These are phyloP conservation scores for Acyrthosiphon pisum DNA, from an alignment of 1,140 invertebrate species.

Conservation along the genomic window DNA sequence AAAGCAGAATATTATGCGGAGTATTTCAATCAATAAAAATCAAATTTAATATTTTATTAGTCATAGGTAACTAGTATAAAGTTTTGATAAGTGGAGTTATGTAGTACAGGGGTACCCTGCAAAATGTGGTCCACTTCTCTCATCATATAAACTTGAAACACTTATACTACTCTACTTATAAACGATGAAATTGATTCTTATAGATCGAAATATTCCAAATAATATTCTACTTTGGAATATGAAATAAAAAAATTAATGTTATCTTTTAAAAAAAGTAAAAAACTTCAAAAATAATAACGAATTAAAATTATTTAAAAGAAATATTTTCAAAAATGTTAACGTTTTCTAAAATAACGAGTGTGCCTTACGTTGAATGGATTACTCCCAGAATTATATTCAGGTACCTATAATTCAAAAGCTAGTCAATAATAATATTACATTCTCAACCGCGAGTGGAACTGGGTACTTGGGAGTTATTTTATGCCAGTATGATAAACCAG, in stretches of 20 bases:
- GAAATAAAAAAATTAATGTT: background rate
- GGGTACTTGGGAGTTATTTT: background rate
- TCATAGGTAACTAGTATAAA: background rate
- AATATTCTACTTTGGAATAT: background rate
- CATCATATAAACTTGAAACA: no score
- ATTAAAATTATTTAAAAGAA: background rate
- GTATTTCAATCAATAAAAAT: background rate
- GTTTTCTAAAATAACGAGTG: background rate
- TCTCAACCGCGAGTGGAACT: background rate
- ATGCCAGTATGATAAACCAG: background rate
- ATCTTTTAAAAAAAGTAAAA: background rate
- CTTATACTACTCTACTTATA: no score
- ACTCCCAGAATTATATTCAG: background rate
- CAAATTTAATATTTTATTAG: background rate
- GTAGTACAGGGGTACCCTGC: no score
- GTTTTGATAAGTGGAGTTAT: no score
- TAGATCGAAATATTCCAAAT: background rate
- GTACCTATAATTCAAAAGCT: background rate
- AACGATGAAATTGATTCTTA: background rate
- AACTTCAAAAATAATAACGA: background rate
- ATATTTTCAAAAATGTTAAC: background rate
- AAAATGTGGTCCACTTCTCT: no score
- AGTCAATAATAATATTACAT: background rate
- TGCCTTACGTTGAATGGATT: background rate
- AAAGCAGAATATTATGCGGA: background rate